Conservation (phyloP, 2,888 invertebrate species). For the Oscheius sp. region DNA sequence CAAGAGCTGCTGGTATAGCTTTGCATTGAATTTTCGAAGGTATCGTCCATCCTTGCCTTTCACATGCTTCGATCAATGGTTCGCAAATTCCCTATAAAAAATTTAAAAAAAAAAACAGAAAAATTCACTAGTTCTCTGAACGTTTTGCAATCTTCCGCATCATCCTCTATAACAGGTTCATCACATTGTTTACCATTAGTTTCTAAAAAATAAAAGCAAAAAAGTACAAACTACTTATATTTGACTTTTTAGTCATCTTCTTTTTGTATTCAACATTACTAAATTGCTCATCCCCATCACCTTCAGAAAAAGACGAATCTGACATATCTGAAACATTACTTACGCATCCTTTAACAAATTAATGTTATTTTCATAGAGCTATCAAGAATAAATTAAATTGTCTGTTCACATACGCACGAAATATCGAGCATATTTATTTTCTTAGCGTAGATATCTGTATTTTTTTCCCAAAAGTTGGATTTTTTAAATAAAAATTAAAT, state of each 20-base stretch:
- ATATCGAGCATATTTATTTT: too few species aligned
- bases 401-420: too few species aligned
- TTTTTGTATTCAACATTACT: slow-evolving; percentile 39
- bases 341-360: too few species aligned
- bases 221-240: neutral
- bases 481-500: too few species aligned
- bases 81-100: slow-evolving; percentile 84
- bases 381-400: too few species aligned
- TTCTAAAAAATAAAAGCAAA: neutral
- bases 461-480: too few species aligned
- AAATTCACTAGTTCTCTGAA: slow-evolving; percentile 44
- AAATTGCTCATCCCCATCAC: slow-evolving; percentile 35
- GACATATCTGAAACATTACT: slow-evolving; percentile 39
- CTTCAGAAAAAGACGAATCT: slow-evolving; percentile 54
- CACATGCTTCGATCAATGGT: slow-evolving; percentile 88
- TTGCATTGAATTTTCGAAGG: slow-evolving; percentile 95
- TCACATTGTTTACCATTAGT: neutral
- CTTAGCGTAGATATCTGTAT: too few species aligned
- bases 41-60: slow-evolving; percentile 88
- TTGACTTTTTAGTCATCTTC: slow-evolving; percentile 30
- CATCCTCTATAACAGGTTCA: slow-evolving; percentile 26
- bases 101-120: neutral
- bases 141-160: slow-evolving; percentile 37
- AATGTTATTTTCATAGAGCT: too few species aligned
- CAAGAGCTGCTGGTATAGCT: slow-evolving; percentile 87